phyloP scores from a whole-genome alignment of 2,797 vertebrate genomes.

The Brachyalestes nurse region DNA sequence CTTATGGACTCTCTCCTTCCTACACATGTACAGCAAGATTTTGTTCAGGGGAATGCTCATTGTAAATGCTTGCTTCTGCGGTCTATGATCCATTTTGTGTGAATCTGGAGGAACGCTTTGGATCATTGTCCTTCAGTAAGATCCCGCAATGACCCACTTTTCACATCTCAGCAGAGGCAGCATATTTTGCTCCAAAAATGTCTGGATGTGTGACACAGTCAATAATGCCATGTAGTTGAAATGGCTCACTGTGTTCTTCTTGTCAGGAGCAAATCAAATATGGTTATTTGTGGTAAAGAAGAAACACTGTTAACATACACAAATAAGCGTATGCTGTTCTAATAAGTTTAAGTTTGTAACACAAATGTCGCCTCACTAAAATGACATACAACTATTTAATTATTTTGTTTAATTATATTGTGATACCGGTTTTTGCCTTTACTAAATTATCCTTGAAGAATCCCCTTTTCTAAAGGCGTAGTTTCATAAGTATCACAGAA shows the following conservation, averaged over 20 bases:
- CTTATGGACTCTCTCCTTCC: not conserved
- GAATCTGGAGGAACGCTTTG: not conserved
- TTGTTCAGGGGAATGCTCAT: not conserved
- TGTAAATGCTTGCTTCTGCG: not conserved
- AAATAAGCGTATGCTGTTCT: too few relatives aligned
- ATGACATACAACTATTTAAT: too few relatives aligned
- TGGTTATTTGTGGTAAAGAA: too few relatives aligned
- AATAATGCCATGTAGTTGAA: not conserved
- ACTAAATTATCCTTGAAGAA: too few relatives aligned
- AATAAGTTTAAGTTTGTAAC: too few relatives aligned
- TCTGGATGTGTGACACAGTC: not conserved
- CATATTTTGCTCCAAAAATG: not conserved
- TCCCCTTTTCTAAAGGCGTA: too few relatives aligned
- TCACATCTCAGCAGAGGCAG: not conserved
- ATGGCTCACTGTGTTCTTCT: not conserved
- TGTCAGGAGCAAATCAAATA: not conserved
- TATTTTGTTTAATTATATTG: too few relatives aligned
- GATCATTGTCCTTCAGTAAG: conserved; percentile 8
- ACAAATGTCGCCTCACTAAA: too few relatives aligned
- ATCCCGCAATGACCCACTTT: conserved; percentile 2
- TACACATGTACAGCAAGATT: not conserved
- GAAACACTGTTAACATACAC: too few relatives aligned
- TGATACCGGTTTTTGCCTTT: too few relatives aligned
- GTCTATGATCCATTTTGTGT: conserved; percentile 1
- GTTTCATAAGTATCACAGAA: too few relatives aligned